These are phyloP conservation scores for Hippocampus barbouri DNA, from an alignment of 2,113 vertebrate genomes.

Conservation along the genomic window DNA sequence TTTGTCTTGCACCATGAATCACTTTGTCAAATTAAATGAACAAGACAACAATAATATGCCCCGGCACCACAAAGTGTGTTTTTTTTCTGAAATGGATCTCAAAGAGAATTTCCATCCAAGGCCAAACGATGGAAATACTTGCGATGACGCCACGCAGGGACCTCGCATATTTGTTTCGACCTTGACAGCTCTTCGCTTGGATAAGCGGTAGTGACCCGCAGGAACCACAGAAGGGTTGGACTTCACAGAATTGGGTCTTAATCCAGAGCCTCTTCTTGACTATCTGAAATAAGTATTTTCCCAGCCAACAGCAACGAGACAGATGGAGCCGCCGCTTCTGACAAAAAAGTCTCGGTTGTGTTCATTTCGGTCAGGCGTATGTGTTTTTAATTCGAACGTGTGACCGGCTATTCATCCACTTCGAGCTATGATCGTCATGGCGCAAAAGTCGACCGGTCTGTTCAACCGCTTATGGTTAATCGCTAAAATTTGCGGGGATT, in stretches of 20 bases:
- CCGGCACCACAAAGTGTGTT: constrained; percentile 33
- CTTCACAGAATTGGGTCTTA: background rate
- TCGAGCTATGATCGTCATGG: no score
- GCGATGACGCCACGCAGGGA: constrained; percentile 54
- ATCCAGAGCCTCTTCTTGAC: background rate
- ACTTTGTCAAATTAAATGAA: constrained; percentile 20
- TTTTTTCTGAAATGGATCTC: constrained; percentile 46
- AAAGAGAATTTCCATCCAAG: constrained; percentile 43
- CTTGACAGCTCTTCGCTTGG: constrained; percentile 61
- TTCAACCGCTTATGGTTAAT: no score
- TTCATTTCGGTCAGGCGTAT: no score
- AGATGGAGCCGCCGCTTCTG: background rate
- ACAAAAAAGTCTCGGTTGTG: background rate
- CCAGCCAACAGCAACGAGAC: background rate
- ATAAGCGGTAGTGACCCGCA: constrained; percentile 51
- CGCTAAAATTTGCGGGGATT: no score
- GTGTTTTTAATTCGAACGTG: no score
- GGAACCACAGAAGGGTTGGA: constrained; percentile 32
- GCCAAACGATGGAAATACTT: constrained; percentile 55
- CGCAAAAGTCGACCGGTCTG: no score
- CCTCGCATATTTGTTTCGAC: constrained; percentile 63
- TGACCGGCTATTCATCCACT: no score
- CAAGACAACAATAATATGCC: background rate
- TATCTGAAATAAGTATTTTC: background rate
- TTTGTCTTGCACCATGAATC: constrained; percentile 6